Evolutionary conservation across 2,888 invertebrate species (phyloP).

Genomic region (Ernsta delagoae): DNA sequence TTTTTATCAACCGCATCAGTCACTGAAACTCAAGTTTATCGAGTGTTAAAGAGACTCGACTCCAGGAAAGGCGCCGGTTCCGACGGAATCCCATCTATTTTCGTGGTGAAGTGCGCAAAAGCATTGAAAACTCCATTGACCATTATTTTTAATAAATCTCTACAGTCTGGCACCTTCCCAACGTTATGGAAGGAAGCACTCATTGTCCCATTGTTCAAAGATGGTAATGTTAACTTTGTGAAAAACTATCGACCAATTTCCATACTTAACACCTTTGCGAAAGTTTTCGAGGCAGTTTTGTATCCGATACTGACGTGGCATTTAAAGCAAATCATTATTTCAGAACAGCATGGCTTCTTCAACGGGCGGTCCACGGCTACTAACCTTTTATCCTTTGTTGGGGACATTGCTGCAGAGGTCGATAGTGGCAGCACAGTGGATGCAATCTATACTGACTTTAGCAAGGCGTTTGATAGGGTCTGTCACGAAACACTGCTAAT

Average conservation of each 20-base stretch:
- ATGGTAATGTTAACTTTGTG: background rate
- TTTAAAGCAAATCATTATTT: slow-evolving; percentile 26
- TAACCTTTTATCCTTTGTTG: no score
- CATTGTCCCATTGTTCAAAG: background rate
- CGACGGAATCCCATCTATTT: slow-evolving; percentile 32
- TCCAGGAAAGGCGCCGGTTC: slow-evolving; percentile 32
- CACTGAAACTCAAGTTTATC: slow-evolving; percentile 1
- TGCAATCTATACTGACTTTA: no score
- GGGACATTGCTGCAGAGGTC: no score
- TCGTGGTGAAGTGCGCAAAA: slow-evolving; percentile 22
- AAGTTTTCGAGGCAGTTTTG: slow-evolving; percentile 39
- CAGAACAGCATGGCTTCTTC: slow-evolving; percentile 42
- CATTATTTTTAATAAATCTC: slow-evolving; percentile 23
- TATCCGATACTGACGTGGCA: slow-evolving; percentile 33
- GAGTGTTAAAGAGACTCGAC: slow-evolving; percentile 20
- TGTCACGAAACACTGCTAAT: no score
- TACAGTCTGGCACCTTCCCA: slow-evolving; percentile 2
- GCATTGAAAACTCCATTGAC: slow-evolving; percentile 13
- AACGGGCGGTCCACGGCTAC: slow-evolving; percentile 35
- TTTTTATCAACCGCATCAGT: background rate
- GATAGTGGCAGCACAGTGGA: no score
- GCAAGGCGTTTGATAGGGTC: no score
- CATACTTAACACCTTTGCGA: slow-evolving; percentile 14
- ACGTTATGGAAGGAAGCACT: slow-evolving; percentile 2
- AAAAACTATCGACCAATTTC: slow-evolving; percentile 26